Base-by-base conservation (phyloP, 2,888 invertebrate genomes). In the Philereme vetulata region DNA sequence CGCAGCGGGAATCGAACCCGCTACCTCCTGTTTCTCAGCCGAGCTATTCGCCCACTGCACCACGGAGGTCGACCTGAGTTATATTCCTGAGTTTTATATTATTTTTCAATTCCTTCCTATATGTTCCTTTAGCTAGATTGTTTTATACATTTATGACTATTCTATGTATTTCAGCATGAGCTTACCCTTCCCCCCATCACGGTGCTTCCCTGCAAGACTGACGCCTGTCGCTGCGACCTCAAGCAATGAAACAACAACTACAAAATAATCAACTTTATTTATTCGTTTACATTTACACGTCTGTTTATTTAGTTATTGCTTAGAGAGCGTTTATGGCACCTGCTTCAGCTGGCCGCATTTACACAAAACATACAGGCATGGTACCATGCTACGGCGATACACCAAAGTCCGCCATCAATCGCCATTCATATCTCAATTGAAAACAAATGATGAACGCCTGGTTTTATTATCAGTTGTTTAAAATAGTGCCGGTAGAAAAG, bases 251-350 rank as follows among this genome's bases (percentile, higher is more conserved):
- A 83, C 74, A 5, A 74, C 34, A 7, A 6, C 64, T 80, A 78
- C 64, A 82, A 84, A 84, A 82, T 82, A 84, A 74, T 80, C 68
- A 56, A 59, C 70, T 68, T 71, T 57, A 62, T 62, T 78, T 65
- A 72, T 72, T 68, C 62, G 69, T 74, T 38, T 21, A 21, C 21
- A 21, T 21, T 65, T 66, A 72, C 66, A 66, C 56, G 48, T 56
- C 46, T 40, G 56, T 53, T 51, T 59, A 43, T 65, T 72, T 69
- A 74, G 60, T 70, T 10, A 65, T 72, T 67, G 56, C 54, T 67
- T 53, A 61, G 62, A 83, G 81, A 85, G 82, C 84, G 81, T 81
- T 66, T 72, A 89, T 90, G 89, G 89, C 89, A 88, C 90, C 67
- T 65, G 81, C 74, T 81, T 78, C 72, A 64, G 75, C 8, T 51